Evolutionary conservation across 2,888 invertebrate species (phyloP).

Genomic region (Congeria kusceri): DNA sequence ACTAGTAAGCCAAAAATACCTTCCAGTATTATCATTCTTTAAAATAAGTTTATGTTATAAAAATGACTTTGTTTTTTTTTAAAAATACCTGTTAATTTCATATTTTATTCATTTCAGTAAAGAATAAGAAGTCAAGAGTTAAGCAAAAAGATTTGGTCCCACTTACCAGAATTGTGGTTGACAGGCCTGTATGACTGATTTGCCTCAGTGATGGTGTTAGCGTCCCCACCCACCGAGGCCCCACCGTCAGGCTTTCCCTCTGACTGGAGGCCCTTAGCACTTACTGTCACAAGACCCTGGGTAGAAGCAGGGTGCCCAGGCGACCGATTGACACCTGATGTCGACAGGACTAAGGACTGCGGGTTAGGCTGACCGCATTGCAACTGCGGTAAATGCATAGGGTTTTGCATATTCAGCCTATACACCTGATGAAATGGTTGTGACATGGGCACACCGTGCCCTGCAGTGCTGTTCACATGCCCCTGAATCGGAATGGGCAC

Average conservation of each 20-base stretch:
- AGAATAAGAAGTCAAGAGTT: too few relatives aligned
- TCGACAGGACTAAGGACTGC: constrained; percentile 29
- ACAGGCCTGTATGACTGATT: constrained; percentile 42
- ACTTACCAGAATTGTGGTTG: not conserved
- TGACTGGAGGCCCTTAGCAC: constrained; percentile 66
- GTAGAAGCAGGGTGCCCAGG: constrained; percentile 17
- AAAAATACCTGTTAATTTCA: too few relatives aligned
- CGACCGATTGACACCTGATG: constrained; percentile 20
- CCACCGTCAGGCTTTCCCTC: constrained; percentile 50
- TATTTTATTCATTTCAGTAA: too few relatives aligned
- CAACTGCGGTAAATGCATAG: constrained; percentile 76
- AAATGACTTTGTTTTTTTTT: too few relatives aligned
- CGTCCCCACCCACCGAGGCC: constrained; percentile 57
- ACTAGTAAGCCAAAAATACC: too few relatives aligned
- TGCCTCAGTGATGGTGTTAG: constrained; percentile 45
- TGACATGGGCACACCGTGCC: constrained; percentile 10
- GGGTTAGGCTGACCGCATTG: constrained; percentile 39
- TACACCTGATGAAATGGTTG: constrained; percentile 71
- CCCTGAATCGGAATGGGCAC: constrained; percentile 67
- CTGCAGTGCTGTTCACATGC: too few relatives aligned
- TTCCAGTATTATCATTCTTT: too few relatives aligned
- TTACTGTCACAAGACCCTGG: constrained; percentile 65
- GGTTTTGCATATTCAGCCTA: constrained; percentile 79
- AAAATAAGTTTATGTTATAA: too few relatives aligned
- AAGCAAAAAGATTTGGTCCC: too few relatives aligned